A percentile compares a stretch with the other conserved stretches of the same genome.
These are phyloP conservation scores for Kryptolebias marmoratus DNA, from an alignment of 2,113 vertebrate species.

Conservation along the genomic window DNA sequence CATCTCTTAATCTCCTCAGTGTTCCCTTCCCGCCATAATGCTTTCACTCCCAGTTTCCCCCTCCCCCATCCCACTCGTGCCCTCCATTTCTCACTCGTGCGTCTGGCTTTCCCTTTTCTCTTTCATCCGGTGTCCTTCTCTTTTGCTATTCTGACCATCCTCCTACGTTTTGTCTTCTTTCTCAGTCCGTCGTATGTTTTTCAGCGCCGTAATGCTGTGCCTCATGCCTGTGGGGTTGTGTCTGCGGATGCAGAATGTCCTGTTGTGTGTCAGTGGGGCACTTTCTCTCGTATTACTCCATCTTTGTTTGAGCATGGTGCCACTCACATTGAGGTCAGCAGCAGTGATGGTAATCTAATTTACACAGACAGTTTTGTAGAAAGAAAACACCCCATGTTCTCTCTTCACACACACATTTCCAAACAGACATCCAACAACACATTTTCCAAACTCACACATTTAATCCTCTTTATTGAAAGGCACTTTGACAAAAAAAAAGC, in stretches of 20 bases:
- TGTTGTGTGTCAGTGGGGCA: slow-evolving; percentile 79
- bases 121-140: slow-evolving; percentile 35
- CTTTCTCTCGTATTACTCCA: slow-evolving; percentile 42
- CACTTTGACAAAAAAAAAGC: slow-evolving; percentile 22
- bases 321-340: slow-evolving; percentile 71
- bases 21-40: slow-evolving; percentile 28
- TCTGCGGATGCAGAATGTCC: slow-evolving; percentile 51
- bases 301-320: slow-evolving; percentile 53
- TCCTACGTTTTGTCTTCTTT: slow-evolving; percentile 15
- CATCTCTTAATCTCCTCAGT: slow-evolving; percentile 7
- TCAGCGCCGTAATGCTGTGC: slow-evolving; percentile 23
- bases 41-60: slow-evolving; percentile 32
- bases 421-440: slow-evolving; percentile 11
- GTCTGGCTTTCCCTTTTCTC: slow-evolving; percentile 30
- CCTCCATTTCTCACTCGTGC: slow-evolving; percentile 52
- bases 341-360: slow-evolving; percentile 73
- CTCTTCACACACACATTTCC: slow-evolving; percentile 12
- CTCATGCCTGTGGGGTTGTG: slow-evolving; percentile 63
- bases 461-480: slow-evolving; percentile 37
- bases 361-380: slow-evolving; percentile 40
- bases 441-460: background rate
- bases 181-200: slow-evolving; percentile 35
- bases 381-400: slow-evolving; percentile 39
- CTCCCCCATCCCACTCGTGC: slow-evolving; percentile 50
- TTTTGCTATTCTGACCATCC: slow-evolving; percentile 19